Base-by-base conservation (phyloP, 30 jellyfish, hydroid and myxozoan species). In the Phacellophora camtschatica region DNA sequence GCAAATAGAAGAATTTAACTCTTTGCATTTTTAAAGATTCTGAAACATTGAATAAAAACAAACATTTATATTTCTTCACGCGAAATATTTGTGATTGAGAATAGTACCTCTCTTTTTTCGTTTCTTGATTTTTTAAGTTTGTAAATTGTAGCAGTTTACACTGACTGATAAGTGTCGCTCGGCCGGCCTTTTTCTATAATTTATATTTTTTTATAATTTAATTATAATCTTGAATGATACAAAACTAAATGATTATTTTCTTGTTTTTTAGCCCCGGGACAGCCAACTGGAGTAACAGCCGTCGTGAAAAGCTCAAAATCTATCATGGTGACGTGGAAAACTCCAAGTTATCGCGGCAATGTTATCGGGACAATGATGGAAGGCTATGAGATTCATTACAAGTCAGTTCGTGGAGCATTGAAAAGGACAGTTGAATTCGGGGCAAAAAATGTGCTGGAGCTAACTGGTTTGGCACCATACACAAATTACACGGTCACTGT, bases 311-410 rank as follows among this genome's bases (percentile, higher is more conserved):
- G 84, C 27, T 54, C 99, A 2, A 48, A 86, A 20, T 64, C 85
- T 4, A 74, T 93, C 19, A 41, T 53, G 1, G 90, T 85, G 7
- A 27, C 62, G 20, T 93, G 99, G 99, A 82, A 65, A 9, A 61
- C 82, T 3, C 93, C 99, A 1, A 30, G 33, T 0, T 83, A 86
- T 37, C 82, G 49, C 3, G n/a, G n/a, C n/a, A n/a, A n/a, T n/a
- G n/a, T n/a, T n/a, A n/a, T n/a, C n/a, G 99, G 99, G 20, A 85
- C 58, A 50, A 97, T 97, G 2, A 63, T 93, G 42, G 92, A 80
- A 65, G 99, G 95, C 43, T 79, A 86, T 56, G 90, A 81, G 63
- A 82, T 93, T 18, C 62, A 49, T 2, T 85, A 74, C 72, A 67
- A 77, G 34, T 39, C 90, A 28, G 37, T 20, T 2, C n/a, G 57